Conservation (phyloP, 2,797 vertebrate species). For the Varecia variegata region DNA sequence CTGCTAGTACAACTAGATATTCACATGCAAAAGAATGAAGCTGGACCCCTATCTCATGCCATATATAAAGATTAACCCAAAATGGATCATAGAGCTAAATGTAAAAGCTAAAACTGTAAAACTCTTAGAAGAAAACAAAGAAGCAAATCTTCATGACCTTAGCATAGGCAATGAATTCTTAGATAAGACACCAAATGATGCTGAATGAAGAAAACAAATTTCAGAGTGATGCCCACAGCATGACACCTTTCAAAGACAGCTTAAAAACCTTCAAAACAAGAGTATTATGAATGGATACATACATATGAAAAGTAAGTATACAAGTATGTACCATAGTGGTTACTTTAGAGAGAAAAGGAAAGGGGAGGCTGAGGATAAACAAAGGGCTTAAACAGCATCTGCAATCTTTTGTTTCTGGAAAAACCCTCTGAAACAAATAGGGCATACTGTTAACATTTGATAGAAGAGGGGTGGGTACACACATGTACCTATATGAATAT, state of each 20-base stretch:
- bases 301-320: background rate
- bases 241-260: background rate
- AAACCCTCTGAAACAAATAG: background rate
- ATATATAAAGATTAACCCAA: background rate
- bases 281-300: background rate
- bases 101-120: background rate
- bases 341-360: background rate
- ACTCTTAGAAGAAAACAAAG: slow-evolving; percentile 6
- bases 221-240: background rate
- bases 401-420: background rate
- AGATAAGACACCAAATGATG: background rate
- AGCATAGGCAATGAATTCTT: background rate
- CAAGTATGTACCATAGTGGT: background rate
- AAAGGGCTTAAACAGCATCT: background rate
- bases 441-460: background rate
- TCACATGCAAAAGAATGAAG: background rate
- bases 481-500: background rate
- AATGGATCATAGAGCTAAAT: background rate
- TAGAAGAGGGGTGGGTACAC: background rate
- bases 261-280: background rate
- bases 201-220: background rate
- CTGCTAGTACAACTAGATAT: background rate
- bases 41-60: background rate
- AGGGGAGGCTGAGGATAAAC: background rate
- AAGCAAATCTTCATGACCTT: background rate